These are phyloP conservation scores for Gorsachius magnificus DNA, from an alignment of 2,797 vertebrate species.

Conservation along the genomic window DNA sequence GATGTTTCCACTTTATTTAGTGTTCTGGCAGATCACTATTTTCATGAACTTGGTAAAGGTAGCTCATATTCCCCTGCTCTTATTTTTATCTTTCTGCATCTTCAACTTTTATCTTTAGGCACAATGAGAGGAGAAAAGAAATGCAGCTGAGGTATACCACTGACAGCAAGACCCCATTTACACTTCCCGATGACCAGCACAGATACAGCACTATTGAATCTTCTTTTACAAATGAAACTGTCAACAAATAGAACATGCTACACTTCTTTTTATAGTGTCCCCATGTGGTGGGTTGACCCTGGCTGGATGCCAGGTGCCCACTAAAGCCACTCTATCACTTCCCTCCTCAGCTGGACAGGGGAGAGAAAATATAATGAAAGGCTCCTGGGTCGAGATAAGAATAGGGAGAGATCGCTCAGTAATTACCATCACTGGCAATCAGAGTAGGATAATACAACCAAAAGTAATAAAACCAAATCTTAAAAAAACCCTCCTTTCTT, in stretches of 20 bases:
- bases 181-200: not conserved
- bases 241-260: not conserved
- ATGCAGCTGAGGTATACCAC: not conserved
- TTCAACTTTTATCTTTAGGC: not conserved
- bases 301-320: too few species aligned
- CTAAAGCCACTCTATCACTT: too few species aligned
- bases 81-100: not conserved
- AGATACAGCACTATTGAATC: not conserved
- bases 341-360: too few species aligned
- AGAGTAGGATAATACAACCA: too few species aligned
- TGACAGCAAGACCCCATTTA: not conserved
- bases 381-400: too few species aligned
- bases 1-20: not conserved
- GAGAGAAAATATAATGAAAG: too few species aligned
- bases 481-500: too few species aligned
- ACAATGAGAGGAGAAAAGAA: not conserved
- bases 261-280: not conserved
- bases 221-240: constrained; percentile 16
- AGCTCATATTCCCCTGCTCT: not conserved
- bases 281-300: too few species aligned
- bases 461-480: too few species aligned
- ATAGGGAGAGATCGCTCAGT: too few species aligned
- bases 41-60: not conserved
- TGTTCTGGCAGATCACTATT: not conserved
- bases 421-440: too few species aligned